Percentiles rank a stretch among this genome's conserved stretches.
Evolutionary conservation across 2,888 invertebrate genomes (phyloP).

Genomic region (Noctuana brunneofusca): DNA sequence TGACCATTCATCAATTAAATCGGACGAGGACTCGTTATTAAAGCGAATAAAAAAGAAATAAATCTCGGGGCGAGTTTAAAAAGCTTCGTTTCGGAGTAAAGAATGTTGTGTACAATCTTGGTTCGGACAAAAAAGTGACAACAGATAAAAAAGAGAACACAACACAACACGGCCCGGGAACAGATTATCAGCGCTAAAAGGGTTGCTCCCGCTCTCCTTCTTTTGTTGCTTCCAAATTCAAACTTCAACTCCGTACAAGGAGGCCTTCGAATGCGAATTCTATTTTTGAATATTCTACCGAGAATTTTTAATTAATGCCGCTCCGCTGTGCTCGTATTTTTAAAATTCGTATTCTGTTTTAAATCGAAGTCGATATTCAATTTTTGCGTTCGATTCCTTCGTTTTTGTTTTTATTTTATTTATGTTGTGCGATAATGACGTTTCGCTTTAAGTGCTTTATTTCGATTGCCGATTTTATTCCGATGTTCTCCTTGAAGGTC

Average conservation of each 20-base stretch:
- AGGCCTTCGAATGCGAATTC: slow-evolving; percentile 81
- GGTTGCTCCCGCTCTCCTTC: slow-evolving; percentile 81
- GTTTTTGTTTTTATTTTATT: slow-evolving; percentile 78
- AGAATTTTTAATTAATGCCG: slow-evolving; percentile 83
- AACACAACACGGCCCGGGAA: slow-evolving; percentile 77
- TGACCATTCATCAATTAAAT: slow-evolving; percentile 80
- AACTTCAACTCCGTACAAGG: slow-evolving; percentile 80
- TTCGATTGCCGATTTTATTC: slow-evolving; percentile 82
- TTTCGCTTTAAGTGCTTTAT: slow-evolving; percentile 83
- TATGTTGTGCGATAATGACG: slow-evolving; percentile 83
- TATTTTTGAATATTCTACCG: slow-evolving; percentile 83
- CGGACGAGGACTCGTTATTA: slow-evolving; percentile 73
- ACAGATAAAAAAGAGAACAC: slow-evolving; percentile 76
- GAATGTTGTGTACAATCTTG: slow-evolving; percentile 83
- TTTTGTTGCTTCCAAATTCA: slow-evolving; percentile 82
- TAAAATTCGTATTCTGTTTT: slow-evolving; percentile 81
- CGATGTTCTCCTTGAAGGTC: slow-evolving; percentile 81
- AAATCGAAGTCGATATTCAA: slow-evolving; percentile 82
- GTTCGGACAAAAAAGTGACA: slow-evolving; percentile 82
- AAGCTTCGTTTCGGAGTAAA: slow-evolving; percentile 82
- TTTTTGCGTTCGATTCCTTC: slow-evolving; percentile 80
- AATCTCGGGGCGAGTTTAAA: slow-evolving; percentile 75
- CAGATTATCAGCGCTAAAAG: slow-evolving; percentile 83
- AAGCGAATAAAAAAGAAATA: slow-evolving; percentile 76
- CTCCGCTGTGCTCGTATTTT: slow-evolving; percentile 78